These are phyloP conservation scores for Trematocara stigmaticum DNA, from an alignment of 2,113 vertebrate genomes.

Conservation along the genomic window DNA sequence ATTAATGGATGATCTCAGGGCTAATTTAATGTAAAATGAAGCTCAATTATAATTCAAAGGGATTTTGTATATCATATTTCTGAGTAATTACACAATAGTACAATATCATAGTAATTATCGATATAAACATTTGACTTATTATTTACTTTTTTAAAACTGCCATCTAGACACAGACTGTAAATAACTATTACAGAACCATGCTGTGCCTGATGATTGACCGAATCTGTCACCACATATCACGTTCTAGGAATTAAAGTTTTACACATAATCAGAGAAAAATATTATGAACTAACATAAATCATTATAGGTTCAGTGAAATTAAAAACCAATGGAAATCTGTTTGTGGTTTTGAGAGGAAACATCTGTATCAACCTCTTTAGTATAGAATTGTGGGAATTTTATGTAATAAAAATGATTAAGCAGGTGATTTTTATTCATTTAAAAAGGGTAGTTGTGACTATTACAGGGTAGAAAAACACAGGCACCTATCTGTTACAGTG, in stretches of 20 bases:
- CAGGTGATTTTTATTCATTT: neutral
- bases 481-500: neutral
- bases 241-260: neutral
- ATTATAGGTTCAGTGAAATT: neutral
- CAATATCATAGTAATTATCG: neutral
- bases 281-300: neutral
- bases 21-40: neutral
- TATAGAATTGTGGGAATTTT: neutral
- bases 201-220: conserved; percentile 34
- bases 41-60: neutral
- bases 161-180: neutral
- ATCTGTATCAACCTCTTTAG: neutral
- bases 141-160: neutral
- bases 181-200: neutral
- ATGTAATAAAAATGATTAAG: neutral
- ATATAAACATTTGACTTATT: neutral
- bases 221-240: conserved; percentile 37
- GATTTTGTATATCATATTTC: neutral
- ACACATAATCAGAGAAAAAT: neutral
- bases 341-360: neutral
- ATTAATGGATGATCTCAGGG: neutral
- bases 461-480: neutral
- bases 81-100: neutral
- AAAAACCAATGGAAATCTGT: neutral
- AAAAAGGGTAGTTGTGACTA: neutral